Evolutionary conservation across 2,113 vertebrate species (phyloP).

Genomic region (Halcyon senegalensis): DNA sequence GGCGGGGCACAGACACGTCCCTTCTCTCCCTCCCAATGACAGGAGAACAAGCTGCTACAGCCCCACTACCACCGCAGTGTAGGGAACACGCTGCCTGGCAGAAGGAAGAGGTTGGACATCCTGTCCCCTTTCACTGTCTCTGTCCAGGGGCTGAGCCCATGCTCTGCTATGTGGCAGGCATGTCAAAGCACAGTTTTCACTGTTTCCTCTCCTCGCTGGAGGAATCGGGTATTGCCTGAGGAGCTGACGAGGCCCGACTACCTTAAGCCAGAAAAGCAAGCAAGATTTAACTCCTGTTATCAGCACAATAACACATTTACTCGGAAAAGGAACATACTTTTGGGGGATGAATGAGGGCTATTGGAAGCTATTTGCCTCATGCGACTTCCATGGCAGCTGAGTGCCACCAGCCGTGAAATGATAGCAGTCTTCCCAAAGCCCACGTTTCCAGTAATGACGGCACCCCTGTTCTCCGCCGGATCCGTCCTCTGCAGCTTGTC

Average conservation of each 20-base stretch:
- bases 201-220: neutral
- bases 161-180: accelerated
- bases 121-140: neutral
- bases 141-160: neutral
- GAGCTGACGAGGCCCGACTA: neutral
- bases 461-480: slow-evolving; percentile 82
- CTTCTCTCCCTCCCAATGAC: neutral
- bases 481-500: slow-evolving; percentile 80
- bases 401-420: slow-evolving; percentile 93
- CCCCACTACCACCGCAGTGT: neutral
- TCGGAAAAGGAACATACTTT: slow-evolving; percentile 77
- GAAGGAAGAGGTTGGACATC: neutral
- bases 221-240: neutral
- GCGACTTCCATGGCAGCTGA: slow-evolving; percentile 95
- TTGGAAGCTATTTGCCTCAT: slow-evolving; percentile 98
- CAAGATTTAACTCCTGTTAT: neutral
- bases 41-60: neutral
- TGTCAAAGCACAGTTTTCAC: neutral
- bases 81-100: neutral
- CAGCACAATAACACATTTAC: neutral
- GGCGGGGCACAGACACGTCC: neutral
- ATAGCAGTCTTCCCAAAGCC: slow-evolving; percentile 96
- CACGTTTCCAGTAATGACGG: slow-evolving; percentile 88
- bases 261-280: neutral
- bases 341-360: slow-evolving; percentile 85